Evolutionary conservation across 2,797 vertebrate genomes (phyloP).

Genomic region (Trematomus bernacchii): DNA sequence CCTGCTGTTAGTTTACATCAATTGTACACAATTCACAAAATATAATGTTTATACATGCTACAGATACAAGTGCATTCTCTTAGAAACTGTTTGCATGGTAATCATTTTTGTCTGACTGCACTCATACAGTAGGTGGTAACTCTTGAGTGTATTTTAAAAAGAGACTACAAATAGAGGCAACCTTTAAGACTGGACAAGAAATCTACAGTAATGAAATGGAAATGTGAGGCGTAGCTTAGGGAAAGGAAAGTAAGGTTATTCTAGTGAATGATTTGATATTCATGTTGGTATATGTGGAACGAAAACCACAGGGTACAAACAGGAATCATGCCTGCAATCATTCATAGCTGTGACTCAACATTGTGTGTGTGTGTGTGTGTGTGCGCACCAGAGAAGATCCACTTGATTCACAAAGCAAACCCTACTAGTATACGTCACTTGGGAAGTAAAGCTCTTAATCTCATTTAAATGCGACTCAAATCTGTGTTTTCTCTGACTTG

Average conservation of each 20-base stretch:
- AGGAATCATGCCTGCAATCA: background rate
- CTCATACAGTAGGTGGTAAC: too few relatives aligned
- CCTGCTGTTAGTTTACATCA: background rate
- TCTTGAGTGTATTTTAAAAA: background rate
- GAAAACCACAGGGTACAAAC: constrained; percentile 1
- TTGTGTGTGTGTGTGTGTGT: background rate
- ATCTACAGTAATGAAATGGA: too few relatives aligned
- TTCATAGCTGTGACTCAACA: constrained; percentile 4
- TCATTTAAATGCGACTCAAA: constrained; percentile 45
- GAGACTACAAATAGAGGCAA: background rate
- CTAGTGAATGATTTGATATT: background rate
- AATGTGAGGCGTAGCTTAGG: background rate
- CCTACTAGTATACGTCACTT: constrained; percentile 24
- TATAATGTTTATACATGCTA: background rate
- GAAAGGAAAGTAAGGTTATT: too few relatives aligned
- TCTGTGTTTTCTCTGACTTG: constrained; percentile 46
- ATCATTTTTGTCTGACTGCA: background rate
- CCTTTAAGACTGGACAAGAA: too few relatives aligned
- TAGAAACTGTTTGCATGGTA: background rate
- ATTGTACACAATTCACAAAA: background rate
- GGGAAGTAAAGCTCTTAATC: constrained; percentile 61
- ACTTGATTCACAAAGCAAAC: constrained; percentile 40
- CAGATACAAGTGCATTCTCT: background rate
- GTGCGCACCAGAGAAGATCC: background rate
- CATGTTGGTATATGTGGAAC: background rate